These are phyloP conservation scores for Drosophila novamexicana DNA, from an alignment of 1,140 invertebrate genomes.

Conservation along the genomic window DNA sequence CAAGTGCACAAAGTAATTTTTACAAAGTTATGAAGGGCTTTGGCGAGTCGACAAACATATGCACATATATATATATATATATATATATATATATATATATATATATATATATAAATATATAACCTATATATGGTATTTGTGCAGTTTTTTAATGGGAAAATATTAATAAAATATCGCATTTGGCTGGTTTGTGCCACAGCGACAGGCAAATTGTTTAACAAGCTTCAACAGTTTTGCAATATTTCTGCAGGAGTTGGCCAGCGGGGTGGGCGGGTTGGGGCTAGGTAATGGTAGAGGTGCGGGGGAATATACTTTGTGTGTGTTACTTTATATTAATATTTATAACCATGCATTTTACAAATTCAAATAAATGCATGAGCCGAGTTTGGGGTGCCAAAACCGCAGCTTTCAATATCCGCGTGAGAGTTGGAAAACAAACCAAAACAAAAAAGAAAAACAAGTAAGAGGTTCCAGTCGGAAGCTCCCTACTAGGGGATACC, in stretches of 20 bases:
- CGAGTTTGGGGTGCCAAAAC: constrained; percentile 52
- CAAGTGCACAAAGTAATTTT: constrained; percentile 65
- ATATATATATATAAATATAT: constrained; percentile 9
- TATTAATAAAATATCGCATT: constrained; percentile 67
- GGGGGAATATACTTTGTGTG: constrained; percentile 8
- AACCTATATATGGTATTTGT: constrained; percentile 32
- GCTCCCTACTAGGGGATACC: too few species aligned
- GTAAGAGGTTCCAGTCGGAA: too few species aligned
- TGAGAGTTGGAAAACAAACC: constrained; percentile 30
- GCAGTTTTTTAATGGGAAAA: constrained; percentile 59
- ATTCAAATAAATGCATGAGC: constrained; percentile 73
- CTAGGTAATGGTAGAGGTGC: background rate
- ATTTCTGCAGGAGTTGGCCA: constrained; percentile 42
- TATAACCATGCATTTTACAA: constrained; percentile 72
- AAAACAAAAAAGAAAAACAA: constrained; percentile 34
- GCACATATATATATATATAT: constrained; percentile 17
- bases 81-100: constrained; percentile 11
- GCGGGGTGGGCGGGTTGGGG: background rate
- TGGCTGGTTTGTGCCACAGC: constrained; percentile 40
- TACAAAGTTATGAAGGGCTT: constrained; percentile 60
- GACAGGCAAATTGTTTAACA: constrained; percentile 72
- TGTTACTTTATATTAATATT: constrained; percentile 68
- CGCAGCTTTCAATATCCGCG: constrained; percentile 79
- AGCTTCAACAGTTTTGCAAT: constrained; percentile 69
- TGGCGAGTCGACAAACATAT: constrained; percentile 26